Conservation (phyloP, 2,113 vertebrate species). For the crab-eating macaque (Macaca fascicularis) region T2T-MFA8v1.1 NC_088388.1:75127001-75127500, state of each 20-base stretch:
- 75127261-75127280: neutral
- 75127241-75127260: neutral
- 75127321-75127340: too few relatives aligned
- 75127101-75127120: neutral
- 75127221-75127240: neutral
- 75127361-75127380: too few relatives aligned
- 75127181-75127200: neutral
- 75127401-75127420: too few relatives aligned
- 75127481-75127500: too few relatives aligned
- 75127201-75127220: neutral
- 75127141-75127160: neutral
- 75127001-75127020: neutral
- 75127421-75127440: too few relatives aligned
- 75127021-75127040: rapidly evolving
- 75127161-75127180: neutral
- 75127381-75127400: too few relatives aligned
- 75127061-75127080: neutral
- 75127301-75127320: too few relatives aligned
- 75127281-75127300: neutral
- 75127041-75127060: neutral
- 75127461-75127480: too few relatives aligned
- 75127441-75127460: too few relatives aligned
- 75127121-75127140: too few relatives aligned
- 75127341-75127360: neutral
- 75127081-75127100: neutral